phyloP scores from a whole-genome alignment of 2,888 invertebrate genomes.

The Pachydiplax longipennis region DNA sequence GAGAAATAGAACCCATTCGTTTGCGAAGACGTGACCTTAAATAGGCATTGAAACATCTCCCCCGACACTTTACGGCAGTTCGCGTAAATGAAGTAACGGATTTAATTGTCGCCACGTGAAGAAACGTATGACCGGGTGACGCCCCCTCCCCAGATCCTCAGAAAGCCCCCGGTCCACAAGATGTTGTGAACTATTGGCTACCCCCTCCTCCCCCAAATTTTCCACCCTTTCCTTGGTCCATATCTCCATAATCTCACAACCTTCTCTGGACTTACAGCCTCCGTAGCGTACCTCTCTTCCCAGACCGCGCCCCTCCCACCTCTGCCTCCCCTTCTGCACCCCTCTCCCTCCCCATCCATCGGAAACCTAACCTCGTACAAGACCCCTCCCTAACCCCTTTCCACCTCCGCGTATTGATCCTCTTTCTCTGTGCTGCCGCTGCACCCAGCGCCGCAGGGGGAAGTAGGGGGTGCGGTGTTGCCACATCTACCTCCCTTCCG shows the following conservation, averaged over 20 bases:
- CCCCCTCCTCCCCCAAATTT: background rate
- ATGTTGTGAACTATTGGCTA: background rate
- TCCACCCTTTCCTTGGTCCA: background rate
- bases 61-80: background rate
- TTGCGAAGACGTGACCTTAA: background rate
- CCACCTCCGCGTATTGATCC: background rate
- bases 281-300: background rate
- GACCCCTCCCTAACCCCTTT: background rate
- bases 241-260: background rate
- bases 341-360: background rate
- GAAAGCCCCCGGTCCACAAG: background rate
- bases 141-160: background rate
- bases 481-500: background rate
- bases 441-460: constrained; percentile 20
- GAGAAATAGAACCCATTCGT: background rate
- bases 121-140: background rate
- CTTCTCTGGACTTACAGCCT: background rate
- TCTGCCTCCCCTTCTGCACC: background rate
- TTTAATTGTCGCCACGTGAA: constrained; percentile 20
- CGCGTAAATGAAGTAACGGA: constrained; percentile 6
- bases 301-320: background rate
- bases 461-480: background rate
- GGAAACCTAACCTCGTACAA: background rate
- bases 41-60: background rate
- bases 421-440: constrained; percentile 12